phyloP scores from a whole-genome alignment of 2,888 invertebrate genomes.

The Spilosoma lubricipeda region DNA sequence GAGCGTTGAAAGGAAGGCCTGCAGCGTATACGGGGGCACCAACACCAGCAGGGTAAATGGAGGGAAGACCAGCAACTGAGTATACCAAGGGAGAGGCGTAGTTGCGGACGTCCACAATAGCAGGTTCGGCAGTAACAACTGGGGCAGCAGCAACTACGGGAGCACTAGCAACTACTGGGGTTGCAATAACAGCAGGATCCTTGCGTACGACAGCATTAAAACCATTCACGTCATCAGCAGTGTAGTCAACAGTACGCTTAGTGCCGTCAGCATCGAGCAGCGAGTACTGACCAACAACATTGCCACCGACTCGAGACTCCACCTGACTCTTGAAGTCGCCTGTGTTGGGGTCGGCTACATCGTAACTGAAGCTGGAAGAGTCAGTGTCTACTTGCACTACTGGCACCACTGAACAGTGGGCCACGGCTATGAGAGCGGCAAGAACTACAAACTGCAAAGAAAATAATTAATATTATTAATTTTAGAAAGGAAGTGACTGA shows the following conservation, averaged over 20 bases:
- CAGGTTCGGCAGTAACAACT: conserved; percentile 49
- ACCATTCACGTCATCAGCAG: conserved; percentile 85
- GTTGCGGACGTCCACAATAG: conserved; percentile 50
- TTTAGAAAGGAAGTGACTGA: neutral
- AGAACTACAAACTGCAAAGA: conserved; percentile 74
- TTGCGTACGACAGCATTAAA: conserved; percentile 87
- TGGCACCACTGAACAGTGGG: conserved; percentile 81
- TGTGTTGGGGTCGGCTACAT: conserved; percentile 85
- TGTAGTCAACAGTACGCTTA: conserved; percentile 85
- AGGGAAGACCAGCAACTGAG: neutral
- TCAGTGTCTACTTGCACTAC: conserved; percentile 83
- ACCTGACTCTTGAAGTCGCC: conserved; percentile 87
- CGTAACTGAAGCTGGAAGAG: conserved; percentile 85
- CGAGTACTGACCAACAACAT: conserved; percentile 85
- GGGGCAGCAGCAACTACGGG: conserved; percentile 64
- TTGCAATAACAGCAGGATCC: conserved; percentile 75
- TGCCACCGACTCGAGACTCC: conserved; percentile 85
- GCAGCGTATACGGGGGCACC: conserved; percentile 2
- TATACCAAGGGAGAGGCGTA: conserved; percentile 51
- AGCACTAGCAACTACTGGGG: conserved; percentile 63
- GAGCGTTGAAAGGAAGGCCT: neutral
- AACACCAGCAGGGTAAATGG: conserved; percentile 1
- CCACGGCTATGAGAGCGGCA: conserved; percentile 73
- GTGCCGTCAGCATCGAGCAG: conserved; percentile 86
- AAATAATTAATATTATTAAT: conserved; percentile 17